phyloP scores from a whole-genome alignment of 2,797 vertebrate species.

The Gymnothorax reevesii region DNA sequence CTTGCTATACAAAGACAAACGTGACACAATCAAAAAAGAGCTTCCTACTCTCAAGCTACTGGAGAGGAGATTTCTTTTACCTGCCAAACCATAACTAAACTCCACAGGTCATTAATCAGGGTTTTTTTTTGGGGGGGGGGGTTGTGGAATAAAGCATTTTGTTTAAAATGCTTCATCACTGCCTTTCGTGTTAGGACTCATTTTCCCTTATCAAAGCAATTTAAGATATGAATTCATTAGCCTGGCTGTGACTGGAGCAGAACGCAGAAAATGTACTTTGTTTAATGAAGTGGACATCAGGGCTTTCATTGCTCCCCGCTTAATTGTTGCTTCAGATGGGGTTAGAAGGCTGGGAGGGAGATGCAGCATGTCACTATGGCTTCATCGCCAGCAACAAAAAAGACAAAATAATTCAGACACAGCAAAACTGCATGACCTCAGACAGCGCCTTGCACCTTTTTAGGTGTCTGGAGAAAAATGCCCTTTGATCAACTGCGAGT shows the following conservation, averaged over 20 bases:
- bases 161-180: background rate
- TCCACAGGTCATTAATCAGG: background rate
- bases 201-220: slow-evolving; percentile 1
- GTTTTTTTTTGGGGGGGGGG: too few species aligned
- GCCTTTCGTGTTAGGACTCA: background rate
- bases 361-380: background rate
- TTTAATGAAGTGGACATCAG: slow-evolving; percentile 1
- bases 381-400: background rate
- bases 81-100: background rate
- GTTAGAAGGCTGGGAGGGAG: background rate
- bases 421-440: background rate
- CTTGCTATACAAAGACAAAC: background rate
- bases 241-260: background rate
- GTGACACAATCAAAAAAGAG: slow-evolving; percentile 8
- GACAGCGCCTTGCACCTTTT: slow-evolving; percentile 3
- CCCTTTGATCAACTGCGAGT: background rate
- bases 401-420: background rate
- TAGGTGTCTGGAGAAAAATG: background rate
- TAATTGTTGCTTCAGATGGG: slow-evolving; percentile 11
- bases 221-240: slow-evolving; percentile 11
- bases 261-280: slow-evolving; percentile 2
- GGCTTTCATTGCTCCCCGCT: background rate
- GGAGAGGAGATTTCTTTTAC: background rate
- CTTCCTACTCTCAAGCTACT: background rate
- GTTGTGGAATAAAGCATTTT: too few species aligned